phyloP scores from a whole-genome alignment of 2,797 vertebrate species.

The Enteromius argenteus region DNA sequence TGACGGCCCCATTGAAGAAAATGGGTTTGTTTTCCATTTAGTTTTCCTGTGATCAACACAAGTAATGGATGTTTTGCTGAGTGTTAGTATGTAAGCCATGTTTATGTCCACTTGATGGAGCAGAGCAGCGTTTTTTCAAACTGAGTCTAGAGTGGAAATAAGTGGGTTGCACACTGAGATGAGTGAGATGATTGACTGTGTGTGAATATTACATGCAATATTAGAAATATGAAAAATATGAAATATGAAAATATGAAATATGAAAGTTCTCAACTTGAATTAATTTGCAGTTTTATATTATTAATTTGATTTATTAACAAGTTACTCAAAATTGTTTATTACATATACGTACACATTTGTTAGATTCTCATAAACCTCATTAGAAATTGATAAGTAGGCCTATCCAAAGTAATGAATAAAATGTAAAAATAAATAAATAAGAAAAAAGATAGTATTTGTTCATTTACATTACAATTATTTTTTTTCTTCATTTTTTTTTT shows the following conservation, averaged over 20 bases:
- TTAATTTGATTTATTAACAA: background rate
- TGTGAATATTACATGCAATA: background rate
- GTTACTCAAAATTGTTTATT: background rate
- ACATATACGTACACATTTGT: background rate
- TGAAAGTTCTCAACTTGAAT: background rate
- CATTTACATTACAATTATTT: no score
- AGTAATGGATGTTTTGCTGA: constrained; percentile 16
- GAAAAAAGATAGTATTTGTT: background rate
- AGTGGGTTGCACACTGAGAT: background rate
- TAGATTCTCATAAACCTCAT: no score
- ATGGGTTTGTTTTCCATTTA: constrained; percentile 23
- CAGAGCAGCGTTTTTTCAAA: background rate
- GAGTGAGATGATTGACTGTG: background rate
- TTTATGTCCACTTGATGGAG: background rate
- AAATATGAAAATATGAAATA: no score
- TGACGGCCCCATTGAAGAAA: constrained; percentile 31
- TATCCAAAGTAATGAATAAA: background rate
- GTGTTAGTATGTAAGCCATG: constrained; percentile 7
- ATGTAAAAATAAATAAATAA: background rate
- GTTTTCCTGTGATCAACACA: constrained; percentile 31
- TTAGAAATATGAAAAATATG: background rate
- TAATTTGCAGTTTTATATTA: background rate
- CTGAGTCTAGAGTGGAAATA: background rate
- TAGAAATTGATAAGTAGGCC: background rate
- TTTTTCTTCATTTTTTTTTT: no score